A percentile compares a stretch with the other conserved stretches of the same genome.
Evolutionary conservation across 2,113 vertebrate genomes (phyloP).

Genomic region (Melanotaenia duboulayi): DNA sequence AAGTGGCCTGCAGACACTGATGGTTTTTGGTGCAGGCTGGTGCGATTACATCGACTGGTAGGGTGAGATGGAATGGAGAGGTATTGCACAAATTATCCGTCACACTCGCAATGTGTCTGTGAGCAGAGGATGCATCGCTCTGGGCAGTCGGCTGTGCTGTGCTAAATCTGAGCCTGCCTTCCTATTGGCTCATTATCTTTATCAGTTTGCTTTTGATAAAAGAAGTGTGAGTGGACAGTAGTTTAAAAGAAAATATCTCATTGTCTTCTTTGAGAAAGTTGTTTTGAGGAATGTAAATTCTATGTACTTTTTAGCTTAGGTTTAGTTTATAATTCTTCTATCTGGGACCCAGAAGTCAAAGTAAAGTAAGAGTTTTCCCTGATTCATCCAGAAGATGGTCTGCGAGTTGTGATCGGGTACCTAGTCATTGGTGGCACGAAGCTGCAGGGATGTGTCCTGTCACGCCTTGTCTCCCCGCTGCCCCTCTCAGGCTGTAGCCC

Average conservation of each 20-base stretch:
- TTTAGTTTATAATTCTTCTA: neutral
- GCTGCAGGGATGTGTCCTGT: conserved; percentile 56
- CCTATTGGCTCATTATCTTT: conserved; percentile 65
- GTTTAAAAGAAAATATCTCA: conserved; percentile 43
- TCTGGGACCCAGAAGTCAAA: neutral
- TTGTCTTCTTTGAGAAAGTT: neutral
- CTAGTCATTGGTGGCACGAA: conserved; percentile 59
- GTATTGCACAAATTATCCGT: conserved; percentile 64
- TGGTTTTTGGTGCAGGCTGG: conserved; percentile 35
- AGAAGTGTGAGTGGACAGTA: conserved; percentile 29
- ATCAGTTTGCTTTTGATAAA: conserved; percentile 55
- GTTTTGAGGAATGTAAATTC: conserved; percentile 15
- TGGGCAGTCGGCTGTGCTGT: conserved; percentile 58
- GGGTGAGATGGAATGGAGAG: conserved; percentile 45
- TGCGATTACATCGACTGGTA: conserved; percentile 44
- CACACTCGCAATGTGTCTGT: conserved; percentile 41
- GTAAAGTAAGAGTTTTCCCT: neutral
- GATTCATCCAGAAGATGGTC: conserved; percentile 31
- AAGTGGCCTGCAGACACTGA: conserved; percentile 57
- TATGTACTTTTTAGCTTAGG: neutral
- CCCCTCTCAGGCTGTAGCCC: conserved; percentile 53
- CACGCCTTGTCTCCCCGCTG: conserved; percentile 67
- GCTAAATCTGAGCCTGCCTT: conserved; percentile 46
- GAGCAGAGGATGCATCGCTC: conserved; percentile 44
- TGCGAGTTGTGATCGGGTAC: conserved; percentile 54